phyloP scores from a whole-genome alignment of 2,888 invertebrate genomes.

The Harpalus rufipes region DNA sequence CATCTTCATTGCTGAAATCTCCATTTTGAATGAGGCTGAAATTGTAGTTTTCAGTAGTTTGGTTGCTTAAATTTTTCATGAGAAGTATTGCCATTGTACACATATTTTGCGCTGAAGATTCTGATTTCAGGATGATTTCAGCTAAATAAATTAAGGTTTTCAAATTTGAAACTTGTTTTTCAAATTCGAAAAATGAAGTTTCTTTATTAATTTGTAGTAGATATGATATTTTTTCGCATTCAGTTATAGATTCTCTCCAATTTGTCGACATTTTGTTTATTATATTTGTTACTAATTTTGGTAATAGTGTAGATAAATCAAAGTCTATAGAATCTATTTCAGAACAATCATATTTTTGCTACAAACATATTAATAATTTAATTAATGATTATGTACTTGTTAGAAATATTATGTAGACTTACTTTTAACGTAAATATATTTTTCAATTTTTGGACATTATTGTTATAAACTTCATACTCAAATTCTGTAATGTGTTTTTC shows the following conservation, averaged over 20 bases:
- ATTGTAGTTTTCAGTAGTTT: neutral
- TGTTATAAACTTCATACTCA: constrained; percentile 28
- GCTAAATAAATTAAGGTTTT: constrained; percentile 70
- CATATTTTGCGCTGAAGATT: constrained; percentile 69
- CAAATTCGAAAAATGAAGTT: constrained; percentile 70
- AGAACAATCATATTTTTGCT: constrained; percentile 48
- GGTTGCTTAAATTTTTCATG: constrained; percentile 69
- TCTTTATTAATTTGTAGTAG: constrained; percentile 69
- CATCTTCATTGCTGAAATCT: neutral
- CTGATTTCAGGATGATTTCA: constrained; percentile 69
- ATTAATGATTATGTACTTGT: constrained; percentile 28
- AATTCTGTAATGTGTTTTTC: constrained; percentile 20
- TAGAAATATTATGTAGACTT: constrained; percentile 15
- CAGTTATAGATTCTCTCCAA: constrained; percentile 58
- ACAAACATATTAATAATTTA: neutral
- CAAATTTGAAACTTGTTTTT: constrained; percentile 69
- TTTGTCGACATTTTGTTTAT: constrained; percentile 16
- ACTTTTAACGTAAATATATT: constrained; percentile 51
- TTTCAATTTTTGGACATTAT: constrained; percentile 35
- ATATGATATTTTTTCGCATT: constrained; percentile 70
- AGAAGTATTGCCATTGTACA: constrained; percentile 71
- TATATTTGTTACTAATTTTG: constrained; percentile 46
- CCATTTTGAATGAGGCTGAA: constrained; percentile 1
- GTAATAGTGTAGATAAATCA: constrained; percentile 30
- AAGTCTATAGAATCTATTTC: constrained; percentile 33